Conservation (phyloP, 2,797 vertebrate genomes). For the Myotis daubentonii region DNA sequence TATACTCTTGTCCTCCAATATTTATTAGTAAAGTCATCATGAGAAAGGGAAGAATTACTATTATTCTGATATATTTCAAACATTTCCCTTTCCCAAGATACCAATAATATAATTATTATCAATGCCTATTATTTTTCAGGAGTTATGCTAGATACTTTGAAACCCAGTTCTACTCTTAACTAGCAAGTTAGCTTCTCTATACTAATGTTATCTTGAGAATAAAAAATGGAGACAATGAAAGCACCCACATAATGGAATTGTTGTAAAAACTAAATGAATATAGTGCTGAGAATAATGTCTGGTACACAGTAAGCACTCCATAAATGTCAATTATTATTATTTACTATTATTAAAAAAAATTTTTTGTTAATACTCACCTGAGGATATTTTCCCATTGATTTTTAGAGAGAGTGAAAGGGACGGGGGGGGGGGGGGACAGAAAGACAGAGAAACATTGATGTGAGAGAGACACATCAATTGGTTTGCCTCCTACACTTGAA, state of each 20-base stretch:
- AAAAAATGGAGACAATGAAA: slow-evolving; percentile 36
- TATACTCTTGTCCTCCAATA: neutral
- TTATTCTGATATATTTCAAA: neutral
- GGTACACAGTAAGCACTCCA: neutral
- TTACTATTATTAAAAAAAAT: neutral
- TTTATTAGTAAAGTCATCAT: neutral
- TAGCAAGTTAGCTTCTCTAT: slow-evolving; percentile 25
- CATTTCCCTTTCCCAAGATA: neutral
- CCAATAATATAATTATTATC: neutral
- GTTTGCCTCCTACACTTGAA: too few species aligned
- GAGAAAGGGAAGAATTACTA: neutral
- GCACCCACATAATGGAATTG: neutral
- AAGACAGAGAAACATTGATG: too few species aligned
- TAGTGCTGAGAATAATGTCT: neutral
- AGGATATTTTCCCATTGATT: too few species aligned
- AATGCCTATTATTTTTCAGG: neutral
- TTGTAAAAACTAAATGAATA: slow-evolving; percentile 2
- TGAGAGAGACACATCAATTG: too few species aligned
- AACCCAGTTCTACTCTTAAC: neutral
- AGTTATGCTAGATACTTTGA: neutral
- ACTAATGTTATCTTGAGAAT: neutral
- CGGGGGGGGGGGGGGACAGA: too few species aligned
- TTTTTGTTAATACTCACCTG: too few species aligned
- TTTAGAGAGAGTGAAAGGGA: too few species aligned
- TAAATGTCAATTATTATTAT: neutral